phyloP scores from a whole-genome alignment of 2,888 invertebrate species.

The Drosophila anomalipes region DNA sequence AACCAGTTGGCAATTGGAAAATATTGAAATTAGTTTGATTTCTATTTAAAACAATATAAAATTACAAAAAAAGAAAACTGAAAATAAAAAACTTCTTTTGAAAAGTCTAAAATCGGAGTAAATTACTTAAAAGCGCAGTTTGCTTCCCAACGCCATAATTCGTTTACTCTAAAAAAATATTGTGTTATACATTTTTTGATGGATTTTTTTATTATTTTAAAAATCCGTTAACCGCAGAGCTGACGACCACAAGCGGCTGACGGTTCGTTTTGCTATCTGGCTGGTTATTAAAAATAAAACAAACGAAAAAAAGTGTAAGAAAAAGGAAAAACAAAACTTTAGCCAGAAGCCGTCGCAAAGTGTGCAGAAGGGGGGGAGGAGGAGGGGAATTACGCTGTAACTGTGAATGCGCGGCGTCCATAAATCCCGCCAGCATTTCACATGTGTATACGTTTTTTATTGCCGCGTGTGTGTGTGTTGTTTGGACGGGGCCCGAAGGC shows the following conservation, averaged over 20 bases:
- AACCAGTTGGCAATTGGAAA: background rate
- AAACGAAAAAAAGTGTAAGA: conserved; percentile 17
- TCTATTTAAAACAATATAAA: background rate
- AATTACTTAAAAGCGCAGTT: background rate
- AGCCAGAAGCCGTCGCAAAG: conserved; percentile 31
- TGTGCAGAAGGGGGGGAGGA: conserved; percentile 9
- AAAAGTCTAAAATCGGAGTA: background rate
- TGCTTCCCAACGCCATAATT: conserved; percentile 53
- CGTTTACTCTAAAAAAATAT: conserved; percentile 31
- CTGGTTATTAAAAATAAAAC: conserved; percentile 75
- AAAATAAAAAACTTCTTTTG: background rate
- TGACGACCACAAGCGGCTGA: conserved; percentile 63
- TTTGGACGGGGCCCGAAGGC: conserved; percentile 34
- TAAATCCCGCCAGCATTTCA: conserved; percentile 75
- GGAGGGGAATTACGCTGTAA: conserved; percentile 27
- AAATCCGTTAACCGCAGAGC: conserved; percentile 60
- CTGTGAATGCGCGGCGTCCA: conserved; percentile 65
- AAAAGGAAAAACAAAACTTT: conserved; percentile 45
- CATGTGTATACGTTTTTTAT: conserved; percentile 78
- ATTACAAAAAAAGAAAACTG: too few species aligned
- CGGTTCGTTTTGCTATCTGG: conserved; percentile 56
- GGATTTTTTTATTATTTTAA: conserved; percentile 58
- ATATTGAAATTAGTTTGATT: background rate
- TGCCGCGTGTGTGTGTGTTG: conserved; percentile 47
- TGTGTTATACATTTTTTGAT: conserved; percentile 30